Evolutionary conservation across 2,888 invertebrate genomes (phyloP), one percentile per base, ranked within the genome.

Genomic region (Cylloceria caligata): DNA sequence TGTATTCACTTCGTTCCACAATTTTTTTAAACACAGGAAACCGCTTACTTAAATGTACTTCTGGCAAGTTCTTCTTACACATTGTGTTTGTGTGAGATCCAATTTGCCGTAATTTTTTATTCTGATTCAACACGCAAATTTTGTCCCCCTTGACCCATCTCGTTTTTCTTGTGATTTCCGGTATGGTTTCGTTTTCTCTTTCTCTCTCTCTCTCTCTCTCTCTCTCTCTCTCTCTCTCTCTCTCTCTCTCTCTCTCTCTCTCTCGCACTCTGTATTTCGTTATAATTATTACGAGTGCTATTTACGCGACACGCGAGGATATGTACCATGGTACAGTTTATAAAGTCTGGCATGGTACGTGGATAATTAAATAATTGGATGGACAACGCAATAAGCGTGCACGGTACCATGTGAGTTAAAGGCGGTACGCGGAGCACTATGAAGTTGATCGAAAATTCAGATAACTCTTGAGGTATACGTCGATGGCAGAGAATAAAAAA

Each of bases 361-460:
- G 52, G 49, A 68, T 68, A 68, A 68, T 69, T 69, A 55, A 69
- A 69, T 69, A 55, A 55, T 55, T 55, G 52, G 21, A 55, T 7
- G 60, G 9, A 21, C 11, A 21, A 11, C 52, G 36, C 39, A 24
- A 9, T 9, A 34, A 36, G 34, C 60, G 36, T 16, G 19, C 19
- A 16, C 34, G 19, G 57, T 3, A 30, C 2, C 30, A 16, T 30
- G 16, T 16, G 16, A 34, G 34, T 3, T 52, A 7, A 24, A 27
- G 27, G 13, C 11, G 27, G 13, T 13, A n/a, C 1, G 24, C 9
- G 55, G 27, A 4, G n/a, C 55, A 0, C 9, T 0, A 3, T 9
- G 42, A 45, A 45, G 11, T 16, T 27, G 2, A 19, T 13, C 11
- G 47, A 30, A 34, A 47, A 30, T 27, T 11, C 13, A 27, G 55